Conservation (phyloP, 2,888 invertebrate species). For the Hypsopygia costalis region DNA sequence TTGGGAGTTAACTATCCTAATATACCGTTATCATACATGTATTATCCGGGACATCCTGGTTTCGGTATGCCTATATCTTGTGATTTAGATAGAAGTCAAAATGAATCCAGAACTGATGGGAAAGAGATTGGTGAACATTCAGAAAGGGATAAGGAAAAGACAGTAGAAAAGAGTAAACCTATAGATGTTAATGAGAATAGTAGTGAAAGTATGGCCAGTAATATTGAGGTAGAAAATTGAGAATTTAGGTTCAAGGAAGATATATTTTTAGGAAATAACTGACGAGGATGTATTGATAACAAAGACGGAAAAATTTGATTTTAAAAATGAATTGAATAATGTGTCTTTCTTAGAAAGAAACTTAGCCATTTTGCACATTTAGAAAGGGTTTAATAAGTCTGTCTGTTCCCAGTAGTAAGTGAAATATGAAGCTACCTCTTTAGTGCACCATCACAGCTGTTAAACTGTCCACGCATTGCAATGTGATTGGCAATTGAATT, state of each 20-base stretch:
- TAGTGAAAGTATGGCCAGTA: conserved; percentile 74
- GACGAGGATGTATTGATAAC: no score
- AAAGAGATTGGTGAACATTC: conserved; percentile 44
- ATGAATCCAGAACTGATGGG: conserved; percentile 42
- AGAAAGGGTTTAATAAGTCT: no score
- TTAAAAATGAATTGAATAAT: no score
- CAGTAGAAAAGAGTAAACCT: conserved; percentile 42
- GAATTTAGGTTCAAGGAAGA: conserved; percentile 9
- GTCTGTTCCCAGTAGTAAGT: no score
- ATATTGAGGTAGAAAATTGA: conserved; percentile 75
- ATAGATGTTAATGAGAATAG: conserved; percentile 67
- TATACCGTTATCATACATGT: conserved; percentile 68
- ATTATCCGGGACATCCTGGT: conserved; percentile 67
- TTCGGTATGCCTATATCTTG: conserved; percentile 57
- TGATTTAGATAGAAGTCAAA: conserved; percentile 56
- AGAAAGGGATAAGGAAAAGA: conserved; percentile 44
- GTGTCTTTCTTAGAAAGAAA: no score
- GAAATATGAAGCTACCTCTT: no score
- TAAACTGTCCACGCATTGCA: no score
- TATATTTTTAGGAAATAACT: neutral
- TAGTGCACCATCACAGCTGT: no score
- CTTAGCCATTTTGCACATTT: no score
- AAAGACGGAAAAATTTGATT: no score
- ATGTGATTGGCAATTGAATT: no score
- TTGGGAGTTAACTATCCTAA: conserved; percentile 69